Conservation (phyloP, 1,140 invertebrate species). For the Heliothis virescens region DNA sequence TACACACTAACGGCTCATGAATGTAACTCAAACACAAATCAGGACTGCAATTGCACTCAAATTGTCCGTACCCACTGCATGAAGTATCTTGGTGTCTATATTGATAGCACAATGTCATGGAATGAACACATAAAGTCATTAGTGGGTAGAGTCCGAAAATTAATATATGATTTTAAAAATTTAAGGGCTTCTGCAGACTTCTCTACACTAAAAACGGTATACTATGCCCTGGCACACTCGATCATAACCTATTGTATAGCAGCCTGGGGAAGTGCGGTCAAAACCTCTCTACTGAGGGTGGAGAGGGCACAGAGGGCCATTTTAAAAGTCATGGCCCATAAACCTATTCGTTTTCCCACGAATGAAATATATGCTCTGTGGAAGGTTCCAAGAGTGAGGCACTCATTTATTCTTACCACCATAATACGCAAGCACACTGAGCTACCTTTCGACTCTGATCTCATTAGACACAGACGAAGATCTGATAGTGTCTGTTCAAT, state of each 20-base stretch:
- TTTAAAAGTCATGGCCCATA: constrained; percentile 1
- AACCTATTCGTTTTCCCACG: neutral
- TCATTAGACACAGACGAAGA: neutral
- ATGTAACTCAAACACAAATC: too few species aligned
- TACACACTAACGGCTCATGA: too few species aligned
- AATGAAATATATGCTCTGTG: neutral
- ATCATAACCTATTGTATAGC: neutral
- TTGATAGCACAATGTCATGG: neutral
- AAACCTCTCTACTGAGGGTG: neutral
- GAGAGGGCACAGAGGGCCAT: neutral
- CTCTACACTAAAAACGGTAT: neutral
- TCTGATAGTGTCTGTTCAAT: neutral
- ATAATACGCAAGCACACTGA: neutral
- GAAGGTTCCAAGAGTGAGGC: neutral
- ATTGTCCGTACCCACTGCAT: neutral
- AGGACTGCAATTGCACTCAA: neutral
- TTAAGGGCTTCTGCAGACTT: neutral
- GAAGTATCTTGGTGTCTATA: neutral
- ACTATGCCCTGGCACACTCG: neutral
- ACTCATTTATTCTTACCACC: neutral
- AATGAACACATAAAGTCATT: neutral
- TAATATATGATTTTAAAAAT: neutral
- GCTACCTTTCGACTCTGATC: neutral
- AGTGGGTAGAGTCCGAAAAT: neutral
- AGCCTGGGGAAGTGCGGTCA: neutral